Evolutionary conservation across 2,797 vertebrate species (phyloP), one percentile per base, ranked within the genome.

Genomic region (Kryptolebias ocellatus): DNA sequence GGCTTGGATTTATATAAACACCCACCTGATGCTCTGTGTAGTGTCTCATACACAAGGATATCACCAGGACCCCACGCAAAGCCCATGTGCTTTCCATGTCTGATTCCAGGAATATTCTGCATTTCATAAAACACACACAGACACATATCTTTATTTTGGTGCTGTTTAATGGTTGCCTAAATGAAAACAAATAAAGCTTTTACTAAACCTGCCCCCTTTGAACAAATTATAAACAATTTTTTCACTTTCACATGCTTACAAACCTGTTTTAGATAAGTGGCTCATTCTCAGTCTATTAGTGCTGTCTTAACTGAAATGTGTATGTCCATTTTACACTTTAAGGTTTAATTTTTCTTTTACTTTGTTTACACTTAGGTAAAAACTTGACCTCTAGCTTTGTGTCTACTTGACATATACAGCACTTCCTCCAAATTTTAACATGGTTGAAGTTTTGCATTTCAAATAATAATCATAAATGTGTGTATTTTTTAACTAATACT

Each of bases 51-150:
- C 5, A 95, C 90, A 69, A 98, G 90, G 81, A 97, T 94, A 72
- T 98, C 96, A 12, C 95, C 95, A 14, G 96, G 97, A 64, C 95
- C 97, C 97, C 98, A 99, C 10, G 93, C 94, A 88, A 98, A 98
- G 46, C 96, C 96, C 72, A 98, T 87, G 78, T 96, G 95, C 14
- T 89, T 93, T 60, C 93, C 83, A 52, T 83, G 84, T 72, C 94
- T 89, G 64, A 93, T 85, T 11, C 92, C 95, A 31, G 95, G 95
- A 70, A 99, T 95, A 44, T 92, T 83, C 97, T 99, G 84, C 3
- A 73, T 58, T 58, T 8, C 20, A 52, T 76, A 5, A 68, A 72
- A 3, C 20, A 24, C 20, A 54, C 0, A 59, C 29, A 53, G 5
- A 49, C 5, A 46, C 15, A 17, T n/a, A 53, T 45, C 8, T 37